A percentile compares a stretch with the other conserved stretches of the same genome.
These are phyloP conservation scores for Cheilosia scutellata DNA, from an alignment of 2,888 invertebrate species.

Conservation along the genomic window DNA sequence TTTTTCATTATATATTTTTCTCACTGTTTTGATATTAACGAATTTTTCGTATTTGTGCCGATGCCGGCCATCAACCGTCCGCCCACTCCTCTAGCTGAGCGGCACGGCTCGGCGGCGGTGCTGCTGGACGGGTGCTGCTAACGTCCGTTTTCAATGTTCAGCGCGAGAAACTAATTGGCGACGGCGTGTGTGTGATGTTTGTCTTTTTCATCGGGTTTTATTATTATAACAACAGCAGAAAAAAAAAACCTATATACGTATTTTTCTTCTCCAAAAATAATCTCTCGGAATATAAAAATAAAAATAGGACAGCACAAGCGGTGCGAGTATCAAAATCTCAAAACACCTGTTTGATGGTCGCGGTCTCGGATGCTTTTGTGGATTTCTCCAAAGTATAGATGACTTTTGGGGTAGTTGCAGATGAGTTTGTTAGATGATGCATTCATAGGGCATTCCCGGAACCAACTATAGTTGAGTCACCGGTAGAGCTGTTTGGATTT, in stretches of 20 bases:
- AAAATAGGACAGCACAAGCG: conserved; percentile 30
- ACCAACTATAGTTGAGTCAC: too few species aligned
- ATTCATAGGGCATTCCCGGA: too few species aligned
- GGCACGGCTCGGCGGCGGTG: not conserved
- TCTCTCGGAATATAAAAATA: conserved; percentile 29
- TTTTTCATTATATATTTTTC: conserved; percentile 42
- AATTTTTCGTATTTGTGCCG: conserved; percentile 31
- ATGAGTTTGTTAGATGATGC: not conserved
- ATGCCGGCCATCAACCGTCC: conserved; percentile 48
- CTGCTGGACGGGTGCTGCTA: conserved; percentile 34
- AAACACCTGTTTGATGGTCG: conserved; percentile 59
- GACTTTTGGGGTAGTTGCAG: not conserved
- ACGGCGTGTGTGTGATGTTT: conserved; percentile 46
- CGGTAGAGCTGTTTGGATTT: too few species aligned
- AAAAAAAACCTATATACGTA: not conserved
- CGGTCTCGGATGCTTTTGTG: not conserved
- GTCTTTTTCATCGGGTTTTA: conserved; percentile 33
- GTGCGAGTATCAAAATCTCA: not conserved
- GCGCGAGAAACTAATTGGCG: conserved; percentile 55
- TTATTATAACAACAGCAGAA: conserved; percentile 20
- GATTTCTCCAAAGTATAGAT: not conserved
- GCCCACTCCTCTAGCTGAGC: conserved; percentile 23
- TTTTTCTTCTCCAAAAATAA: conserved; percentile 54
- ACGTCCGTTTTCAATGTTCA: conserved; percentile 33
- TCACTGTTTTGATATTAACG: conserved; percentile 42